Percentiles rank a stretch among this genome's conserved stretches.
Conservation (phyloP, 2,113 vertebrate genomes). For the Tapirus terrestris region DNA sequence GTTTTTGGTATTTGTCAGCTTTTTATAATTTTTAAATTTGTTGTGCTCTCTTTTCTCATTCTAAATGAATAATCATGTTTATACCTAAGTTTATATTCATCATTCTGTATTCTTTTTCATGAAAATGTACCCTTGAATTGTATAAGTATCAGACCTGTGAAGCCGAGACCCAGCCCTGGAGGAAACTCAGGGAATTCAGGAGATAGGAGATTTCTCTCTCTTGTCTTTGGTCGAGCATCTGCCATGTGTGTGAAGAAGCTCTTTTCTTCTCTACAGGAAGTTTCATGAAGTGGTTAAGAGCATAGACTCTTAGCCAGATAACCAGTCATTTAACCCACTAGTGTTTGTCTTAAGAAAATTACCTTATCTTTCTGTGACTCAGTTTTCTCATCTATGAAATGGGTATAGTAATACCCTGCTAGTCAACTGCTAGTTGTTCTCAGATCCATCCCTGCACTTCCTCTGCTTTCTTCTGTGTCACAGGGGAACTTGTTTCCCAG, state of each 20-base stretch:
- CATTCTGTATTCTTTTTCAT: neutral
- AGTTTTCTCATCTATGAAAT: slow-evolving; percentile 25
- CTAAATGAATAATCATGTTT: neutral
- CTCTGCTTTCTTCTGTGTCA: neutral
- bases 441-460: neutral
- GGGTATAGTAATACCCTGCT: neutral
- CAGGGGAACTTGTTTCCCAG: neutral
- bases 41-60: neutral
- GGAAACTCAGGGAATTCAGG: neutral
- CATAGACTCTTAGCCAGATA: neutral
- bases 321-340: neutral
- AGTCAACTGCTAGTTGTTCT: neutral
- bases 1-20: neutral
- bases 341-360: slow-evolving; percentile 28
- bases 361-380: neutral
- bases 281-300: neutral
- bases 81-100: neutral
- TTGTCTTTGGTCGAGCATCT: neutral
- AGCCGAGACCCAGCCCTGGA: neutral
- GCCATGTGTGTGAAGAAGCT: neutral
- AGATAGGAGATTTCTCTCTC: neutral
- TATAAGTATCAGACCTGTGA: neutral
- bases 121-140: neutral
- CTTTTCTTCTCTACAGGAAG: neutral
- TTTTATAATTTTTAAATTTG: neutral